Base-by-base conservation (phyloP, 2,797 vertebrate species). In the Channallabes apus region DNA sequence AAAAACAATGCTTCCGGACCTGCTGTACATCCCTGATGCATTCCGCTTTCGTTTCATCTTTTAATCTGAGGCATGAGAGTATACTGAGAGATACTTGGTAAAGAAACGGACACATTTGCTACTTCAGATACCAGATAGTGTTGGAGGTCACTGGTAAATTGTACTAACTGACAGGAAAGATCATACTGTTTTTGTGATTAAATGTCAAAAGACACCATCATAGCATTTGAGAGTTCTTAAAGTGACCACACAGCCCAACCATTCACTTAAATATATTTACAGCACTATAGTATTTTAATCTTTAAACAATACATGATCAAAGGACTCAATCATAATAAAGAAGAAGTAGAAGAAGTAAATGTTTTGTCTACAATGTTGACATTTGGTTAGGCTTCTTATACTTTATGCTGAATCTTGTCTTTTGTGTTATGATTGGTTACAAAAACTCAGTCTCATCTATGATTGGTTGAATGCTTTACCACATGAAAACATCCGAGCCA, bases 51-150 rank as follows among this genome's bases (percentile, higher is more conserved):
- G n/a, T 77, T 27, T 78, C 32, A 38, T 78, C 56, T 78, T 61
- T 61, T 29, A 20, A 56, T 56, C 46, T 18, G 24, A 51, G n/a
- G 20, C 72, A 51, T 12, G 71, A 38, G 24, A 59, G 79, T 7
- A 24, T 54, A 64, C 69, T 17, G 61, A 75, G 18, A 41, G 78
- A 73, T 15, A 4, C 22, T 67, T 17, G 29, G 22, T 27, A 20
- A 78, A 65, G 80, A 82, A 82, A 77, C 32, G 56, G 67, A 79
- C n/a, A 35, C 20, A 82, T 18, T 61, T 17, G 32, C 29, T 24
- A 71, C 65, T 84, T 85, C 29, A 83, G 24, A 87, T 84, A 85
- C 82, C 18, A 73, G 38, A 82, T 81, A 17, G 67, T 56, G n/a
- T 27, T 24, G 22, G 46, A 27, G 46, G 3, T 35, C 29, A 61